Percentiles rank a stretch among this genome's conserved stretches.
Evolutionary conservation across 2,113 vertebrate species (phyloP).

Genomic region (Asarcornis scutulata): DNA sequence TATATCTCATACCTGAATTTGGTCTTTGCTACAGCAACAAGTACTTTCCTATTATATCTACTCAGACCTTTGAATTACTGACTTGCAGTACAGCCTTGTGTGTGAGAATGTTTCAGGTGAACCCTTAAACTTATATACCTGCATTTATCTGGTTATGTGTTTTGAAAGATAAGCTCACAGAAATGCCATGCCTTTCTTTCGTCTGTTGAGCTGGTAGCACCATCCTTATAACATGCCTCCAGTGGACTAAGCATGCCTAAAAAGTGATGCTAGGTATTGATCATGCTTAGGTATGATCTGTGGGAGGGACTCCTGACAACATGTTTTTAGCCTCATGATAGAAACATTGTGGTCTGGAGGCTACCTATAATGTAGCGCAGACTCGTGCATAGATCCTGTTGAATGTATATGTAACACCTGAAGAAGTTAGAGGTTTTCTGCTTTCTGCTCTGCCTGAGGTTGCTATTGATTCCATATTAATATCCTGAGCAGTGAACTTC

Average conservation of each 20-base stretch:
- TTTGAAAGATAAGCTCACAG: neutral
- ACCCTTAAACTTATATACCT: neutral
- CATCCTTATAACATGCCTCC: neutral
- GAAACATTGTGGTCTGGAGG: neutral
- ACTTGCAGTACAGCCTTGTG: neutral
- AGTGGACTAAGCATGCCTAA: neutral
- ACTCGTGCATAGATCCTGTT: neutral
- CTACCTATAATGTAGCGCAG: neutral
- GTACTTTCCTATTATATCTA: neutral
- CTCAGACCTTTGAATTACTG: neutral
- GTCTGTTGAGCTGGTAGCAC: neutral
- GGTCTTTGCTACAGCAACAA: neutral
- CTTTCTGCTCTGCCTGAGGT: neutral
- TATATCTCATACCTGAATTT: neutral
- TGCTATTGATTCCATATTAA: neutral
- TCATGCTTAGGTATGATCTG: neutral
- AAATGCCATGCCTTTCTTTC: neutral
- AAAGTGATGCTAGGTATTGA: neutral
- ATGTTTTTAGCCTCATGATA: accelerated
- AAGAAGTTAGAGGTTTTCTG: neutral
- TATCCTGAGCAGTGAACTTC: neutral
- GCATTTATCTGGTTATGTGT: neutral
- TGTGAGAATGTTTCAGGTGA: neutral
- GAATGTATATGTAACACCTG: neutral
- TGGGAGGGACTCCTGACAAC: neutral